These are phyloP conservation scores for Tipula unca DNA, from an alignment of 2,888 invertebrate genomes.

Conservation along the genomic window DNA sequence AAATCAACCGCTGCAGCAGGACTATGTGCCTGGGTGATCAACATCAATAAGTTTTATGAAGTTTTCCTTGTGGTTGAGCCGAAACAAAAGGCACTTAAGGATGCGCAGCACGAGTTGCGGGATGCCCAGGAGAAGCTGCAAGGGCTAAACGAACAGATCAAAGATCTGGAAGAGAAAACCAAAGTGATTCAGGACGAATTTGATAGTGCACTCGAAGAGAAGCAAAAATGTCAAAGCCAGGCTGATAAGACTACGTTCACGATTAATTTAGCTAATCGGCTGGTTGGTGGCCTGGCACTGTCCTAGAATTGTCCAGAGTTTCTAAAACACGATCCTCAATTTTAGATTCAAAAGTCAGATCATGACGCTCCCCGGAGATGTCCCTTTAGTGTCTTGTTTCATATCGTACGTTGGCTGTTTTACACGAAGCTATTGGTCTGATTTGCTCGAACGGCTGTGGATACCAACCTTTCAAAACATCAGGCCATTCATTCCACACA, in stretches of 20 bases:
- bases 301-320: conserved; percentile 55
- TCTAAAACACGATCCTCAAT: conserved; percentile 31
- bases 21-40: conserved; percentile 89
- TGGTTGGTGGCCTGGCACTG: conserved; percentile 86
- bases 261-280: conserved; percentile 83
- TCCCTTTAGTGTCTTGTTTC: conserved; percentile 81
- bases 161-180: conserved; percentile 66
- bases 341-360: conserved; percentile 60
- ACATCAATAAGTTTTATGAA: conserved; percentile 81
- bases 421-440: conserved; percentile 69
- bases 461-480: conserved; percentile 65
- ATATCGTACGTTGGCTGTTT: conserved; percentile 94
- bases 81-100: conserved; percentile 73
- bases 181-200: conserved; percentile 72
- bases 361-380: too few relatives aligned
- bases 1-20: too few relatives aligned
- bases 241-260: conserved; percentile 83
- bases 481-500: conserved; percentile 67
- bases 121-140: conserved; percentile 71
- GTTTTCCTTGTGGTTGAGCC: conserved; percentile 90
- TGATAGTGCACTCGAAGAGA: conserved; percentile 76
- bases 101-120: conserved; percentile 77
- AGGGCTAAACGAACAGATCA: conserved; percentile 63
- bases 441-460: conserved; percentile 73
- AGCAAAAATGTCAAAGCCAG: conserved; percentile 85